Base-by-base conservation (phyloP, 2,888 invertebrate genomes). In the Chymomyza amoena region DNA sequence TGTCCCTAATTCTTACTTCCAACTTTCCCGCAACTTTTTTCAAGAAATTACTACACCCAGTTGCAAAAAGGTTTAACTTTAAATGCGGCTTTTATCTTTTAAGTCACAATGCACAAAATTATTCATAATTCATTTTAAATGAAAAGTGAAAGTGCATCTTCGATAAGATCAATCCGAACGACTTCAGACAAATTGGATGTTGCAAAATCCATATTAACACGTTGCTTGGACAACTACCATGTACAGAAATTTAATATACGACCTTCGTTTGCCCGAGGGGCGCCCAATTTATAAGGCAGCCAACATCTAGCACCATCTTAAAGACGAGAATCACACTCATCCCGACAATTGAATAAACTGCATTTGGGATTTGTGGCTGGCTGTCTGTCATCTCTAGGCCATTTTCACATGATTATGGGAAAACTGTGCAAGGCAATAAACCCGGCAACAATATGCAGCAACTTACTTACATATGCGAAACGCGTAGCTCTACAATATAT, bases 371-470 rank as follows among this genome's bases (percentile, higher is more conserved):
- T 52, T 54, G 54, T 54, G 1, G 16, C 20, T 61, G 50, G 18
- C 45, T 13, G 36, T 32, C 39, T 68, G 63, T 68, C 72, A 84
- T 73, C 70, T 72, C 69, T 75, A 79, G 66, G 39, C 65, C 75
- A 78, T 84, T 82, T 80, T 87, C 84, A 87, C 87, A 84, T 87
- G 85, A 78, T 77, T 73, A 70, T 64, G 52, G 28, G 50, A 59
- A 57, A 45, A 45, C 39, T 45, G 39, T 45, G 13, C 70, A 67
- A 50, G 56, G 81, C 75, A 83, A 81, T 68, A 66, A 45, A 66
- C 66, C 66, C 63, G 25, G 59, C 69, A 70, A 74, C 66, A 68
- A 39, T 60, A 67, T 62, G 67, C 73, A 61, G 68, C 54, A 65
- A 65, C 60, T 62, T 61, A 65, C 64, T 65, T 74, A 69, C 68